Evolutionary conservation across 2,113 vertebrate genomes (phyloP), one percentile per base, ranked within the genome.

Genomic region (Hipposideros armiger): DNA sequence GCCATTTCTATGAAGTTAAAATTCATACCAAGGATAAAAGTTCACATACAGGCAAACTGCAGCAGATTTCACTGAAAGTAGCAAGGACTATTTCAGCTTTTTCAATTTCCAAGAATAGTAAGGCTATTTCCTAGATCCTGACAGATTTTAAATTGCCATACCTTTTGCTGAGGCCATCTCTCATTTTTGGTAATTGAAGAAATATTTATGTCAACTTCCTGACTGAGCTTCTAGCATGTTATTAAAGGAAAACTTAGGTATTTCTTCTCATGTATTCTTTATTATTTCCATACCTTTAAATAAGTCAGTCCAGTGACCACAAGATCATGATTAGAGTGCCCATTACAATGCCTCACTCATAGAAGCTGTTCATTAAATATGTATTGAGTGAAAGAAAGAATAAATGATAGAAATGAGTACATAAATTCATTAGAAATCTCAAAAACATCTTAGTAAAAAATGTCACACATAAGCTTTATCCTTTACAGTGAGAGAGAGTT

Each of bases 121-220:
- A 95, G 93, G 89, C 83, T 96, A 97, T 97, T 98, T 97, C 91
- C 89, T 86, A 95, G 91, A 77, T 93, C 90, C 91, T 96, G 97
- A 97, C 93, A 96, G 95, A 91, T 97, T 97, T 96, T 84, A 98
- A 98, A 97, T 95, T 96, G 97, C 95, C 90, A 78, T 93, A 89
- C 32, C 72, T 96, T 94, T 96, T 88, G 93, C 73, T 91, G 89
- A 76, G 93, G 62, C 54, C 32, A 50, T 64, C 74, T 96, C 95
- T 95, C 95, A 73, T 93, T 96, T 90, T 95, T 88, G 60, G 30
- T 91, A 93, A 97, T 96, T 96, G 69, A 87, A 96, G 82, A 96
- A 96, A 96, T 95, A 97, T 90, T 85, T 97, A 36, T 86, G 91
- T 84, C 95, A 94, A 80, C 94, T 94, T 97, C 69, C 93, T 91